Evolutionary conservation across 23 tunicate genomes (phyloP).

Genomic region (Halocynthia aurantium): DNA sequence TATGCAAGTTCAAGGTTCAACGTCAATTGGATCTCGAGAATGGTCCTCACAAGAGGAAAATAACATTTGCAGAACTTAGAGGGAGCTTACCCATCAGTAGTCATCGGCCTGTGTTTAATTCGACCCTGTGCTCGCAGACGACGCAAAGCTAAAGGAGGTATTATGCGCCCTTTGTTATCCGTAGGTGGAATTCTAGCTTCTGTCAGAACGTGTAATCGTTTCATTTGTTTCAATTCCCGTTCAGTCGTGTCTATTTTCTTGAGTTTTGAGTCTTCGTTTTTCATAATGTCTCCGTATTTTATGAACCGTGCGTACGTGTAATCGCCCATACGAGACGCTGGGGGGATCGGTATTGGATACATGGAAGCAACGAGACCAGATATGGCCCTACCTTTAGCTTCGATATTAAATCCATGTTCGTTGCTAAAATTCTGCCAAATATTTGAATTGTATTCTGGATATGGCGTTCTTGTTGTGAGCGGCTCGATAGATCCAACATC

Average conservation of each 20-base stretch:
- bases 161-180: slow-evolving; percentile 54
- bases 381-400: slow-evolving; percentile 23
- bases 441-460: slow-evolving; percentile 84
- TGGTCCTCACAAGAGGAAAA: too few species aligned
- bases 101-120: slow-evolving; percentile 57
- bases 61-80: too few species aligned
- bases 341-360: slow-evolving; percentile 79
- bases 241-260: slow-evolving; percentile 68
- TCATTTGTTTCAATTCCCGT: slow-evolving; percentile 65
- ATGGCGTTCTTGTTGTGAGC: slow-evolving; percentile 32
- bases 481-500: slow-evolving; percentile 78
- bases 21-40: too few species aligned
- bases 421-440: slow-evolving; percentile 82
- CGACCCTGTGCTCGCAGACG: slow-evolving; percentile 76
- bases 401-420: slow-evolving; percentile 19
- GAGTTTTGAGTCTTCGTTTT: slow-evolving; percentile 34
- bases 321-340: slow-evolving; percentile 86
- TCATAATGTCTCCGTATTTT: slow-evolving; percentile 65
- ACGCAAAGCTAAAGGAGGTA: slow-evolving; percentile 57
- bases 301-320: slow-evolving; percentile 73
- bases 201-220: slow-evolving; percentile 33
- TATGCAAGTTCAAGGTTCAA: too few species aligned
- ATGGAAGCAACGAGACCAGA: slow-evolving; percentile 63
- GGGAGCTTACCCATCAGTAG: slow-evolving; percentile 18
- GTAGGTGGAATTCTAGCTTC: slow-evolving; percentile 84